Evolutionary conservation across 2,797 vertebrate species (phyloP).

Genomic region (Argya squamiceps): DNA sequence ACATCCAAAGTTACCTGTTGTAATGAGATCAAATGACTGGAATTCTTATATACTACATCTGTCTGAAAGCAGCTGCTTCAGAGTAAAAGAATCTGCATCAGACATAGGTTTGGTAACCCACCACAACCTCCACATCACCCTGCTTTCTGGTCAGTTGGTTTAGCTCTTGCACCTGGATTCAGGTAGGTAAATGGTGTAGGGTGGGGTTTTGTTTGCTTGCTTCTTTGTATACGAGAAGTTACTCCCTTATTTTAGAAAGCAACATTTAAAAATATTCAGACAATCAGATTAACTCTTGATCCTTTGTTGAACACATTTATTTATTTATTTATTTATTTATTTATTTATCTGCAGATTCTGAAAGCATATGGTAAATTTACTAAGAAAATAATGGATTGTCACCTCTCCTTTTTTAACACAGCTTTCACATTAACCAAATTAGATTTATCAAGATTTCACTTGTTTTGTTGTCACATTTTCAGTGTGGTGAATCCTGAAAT

Average conservation of each 20-base stretch:
- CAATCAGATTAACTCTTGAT: not conserved
- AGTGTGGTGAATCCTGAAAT: not conserved
- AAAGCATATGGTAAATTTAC: not conserved
- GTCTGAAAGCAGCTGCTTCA: not conserved
- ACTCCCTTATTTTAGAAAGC: not conserved
- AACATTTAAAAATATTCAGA: not conserved
- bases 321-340: too few relatives aligned
- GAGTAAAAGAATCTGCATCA: not conserved
- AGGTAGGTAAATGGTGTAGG: not conserved
- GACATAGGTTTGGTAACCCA: not conserved
- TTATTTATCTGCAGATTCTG: not conserved
- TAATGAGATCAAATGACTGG: not conserved
- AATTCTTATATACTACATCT: not conserved
- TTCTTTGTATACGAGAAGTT: not conserved
- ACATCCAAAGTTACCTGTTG: not conserved
- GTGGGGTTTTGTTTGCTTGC: not conserved
- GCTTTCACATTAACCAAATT: not conserved
- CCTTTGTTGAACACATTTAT: not conserved
- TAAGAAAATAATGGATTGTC: not conserved
- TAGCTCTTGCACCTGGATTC: not conserved
- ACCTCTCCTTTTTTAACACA: not conserved
- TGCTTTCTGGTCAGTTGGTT: not conserved
- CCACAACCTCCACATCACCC: accelerated
- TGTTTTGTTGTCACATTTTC: not conserved
- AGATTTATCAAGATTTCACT: not conserved